phyloP scores from a whole-genome alignment of 2,113 vertebrate genomes.

The Butorides virescens region DNA sequence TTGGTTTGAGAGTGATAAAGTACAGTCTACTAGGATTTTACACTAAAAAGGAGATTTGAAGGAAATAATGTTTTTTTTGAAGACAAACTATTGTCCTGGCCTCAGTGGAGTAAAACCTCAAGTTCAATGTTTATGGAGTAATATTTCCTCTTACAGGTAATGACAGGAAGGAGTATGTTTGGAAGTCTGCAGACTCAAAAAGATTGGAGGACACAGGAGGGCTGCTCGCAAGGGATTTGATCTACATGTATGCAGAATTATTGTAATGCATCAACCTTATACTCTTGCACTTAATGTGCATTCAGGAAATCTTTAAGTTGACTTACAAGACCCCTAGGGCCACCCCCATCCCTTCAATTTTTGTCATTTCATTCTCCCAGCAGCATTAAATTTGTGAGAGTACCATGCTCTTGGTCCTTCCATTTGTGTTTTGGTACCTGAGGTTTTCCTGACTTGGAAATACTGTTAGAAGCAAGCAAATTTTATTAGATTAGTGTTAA shows the following conservation, averaged over 20 bases:
- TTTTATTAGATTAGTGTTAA: background rate
- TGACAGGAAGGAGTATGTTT: background rate
- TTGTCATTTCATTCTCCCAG: background rate
- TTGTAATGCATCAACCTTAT: background rate
- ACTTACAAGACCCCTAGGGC: background rate
- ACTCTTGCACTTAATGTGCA: background rate
- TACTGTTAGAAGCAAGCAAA: background rate
- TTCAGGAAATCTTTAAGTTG: background rate
- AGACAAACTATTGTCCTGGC: background rate
- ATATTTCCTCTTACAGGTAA: background rate
- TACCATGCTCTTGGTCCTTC: background rate
- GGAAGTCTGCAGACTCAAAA: background rate
- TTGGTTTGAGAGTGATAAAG: background rate
- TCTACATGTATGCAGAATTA: background rate
- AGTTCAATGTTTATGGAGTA: background rate
- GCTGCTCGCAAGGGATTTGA: background rate
- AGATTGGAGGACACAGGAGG: background rate
- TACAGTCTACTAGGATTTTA: background rate
- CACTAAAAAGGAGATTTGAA: background rate
- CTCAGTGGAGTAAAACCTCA: background rate
- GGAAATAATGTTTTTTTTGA: background rate
- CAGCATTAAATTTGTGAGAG: background rate
- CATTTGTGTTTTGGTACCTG: background rate
- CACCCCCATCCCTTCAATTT: fast-evolving
- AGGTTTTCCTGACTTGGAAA: background rate